Base-by-base conservation (phyloP, 2,888 invertebrate genomes). In the Stramonita haemastoma region DNA sequence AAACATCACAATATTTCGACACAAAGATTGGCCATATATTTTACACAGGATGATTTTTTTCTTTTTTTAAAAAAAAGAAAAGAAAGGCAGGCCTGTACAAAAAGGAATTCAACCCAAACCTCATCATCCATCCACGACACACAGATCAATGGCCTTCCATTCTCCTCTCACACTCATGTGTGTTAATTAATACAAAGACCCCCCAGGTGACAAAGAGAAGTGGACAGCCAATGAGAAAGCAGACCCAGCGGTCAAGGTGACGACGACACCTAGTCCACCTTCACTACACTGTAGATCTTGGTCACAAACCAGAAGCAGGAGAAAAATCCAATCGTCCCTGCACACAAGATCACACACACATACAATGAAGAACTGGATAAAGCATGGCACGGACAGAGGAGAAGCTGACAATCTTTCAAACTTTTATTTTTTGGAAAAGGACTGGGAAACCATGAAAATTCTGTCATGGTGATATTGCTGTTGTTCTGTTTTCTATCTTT, bases 291-390 rank as follows among this genome's bases (percentile, higher is more conserved):
- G 97, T 99, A 99, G 95, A 99, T 99, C 96, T 99, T 99, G 95
- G 98, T 97, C 87, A 99, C 98, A 96, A 99, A 99, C 98, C 98
- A 99, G 97, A 99, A 99, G 96, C 99, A 99, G 87, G 99, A 98
- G 96, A 99, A 98, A 97, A 99, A 99, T 79, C 99, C 99, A 95
- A 99, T 99, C 84, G 99, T 97, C 92, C 97, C 97, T 97, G 95
- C 89, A 89, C 85, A 89, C 32, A 32, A 60, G 19, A 60, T 60
- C 60, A 60, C 46, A 60, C 22, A 60, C 60, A 60, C 60, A 60
- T 13, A 22, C 15, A 46, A 46, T 46, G 46, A 46, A 46, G n/a
- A n/a, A n/a, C n/a, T 46, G 46, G 46, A 46, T 2, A 46, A 8
- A 46, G 46, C 46, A 46, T 46, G 46, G 46, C 46, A 46, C 4